Base-by-base conservation (phyloP, 64 coral and sea anemone species). In the Montipora capricornis region DNA sequence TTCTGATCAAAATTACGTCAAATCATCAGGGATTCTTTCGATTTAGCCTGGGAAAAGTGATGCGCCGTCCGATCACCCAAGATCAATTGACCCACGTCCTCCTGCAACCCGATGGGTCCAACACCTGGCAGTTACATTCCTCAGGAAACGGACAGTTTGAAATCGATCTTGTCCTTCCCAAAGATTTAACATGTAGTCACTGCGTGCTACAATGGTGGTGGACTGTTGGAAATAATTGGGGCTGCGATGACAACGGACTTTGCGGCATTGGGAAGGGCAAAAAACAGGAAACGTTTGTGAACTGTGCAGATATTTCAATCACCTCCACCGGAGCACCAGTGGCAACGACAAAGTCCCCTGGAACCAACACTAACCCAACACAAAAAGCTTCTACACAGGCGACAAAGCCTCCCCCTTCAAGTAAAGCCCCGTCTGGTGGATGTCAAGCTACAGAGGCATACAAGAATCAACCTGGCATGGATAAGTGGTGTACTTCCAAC, bases 171-270 rank as follows among this genome's bases (percentile, higher is more conserved):
- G 62, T 68, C 29, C 87, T 94, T 9, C 87, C 93, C 12, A 17
- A 37, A 47, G 87, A 61, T 20, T 64, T 94, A 50, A 94, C 93
- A 49, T 94, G 93, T 83, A 66, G 49, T 5, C 87, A 83, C 4
- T 94, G 93, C 68, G 93, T 94, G 8, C 1, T 94, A 5, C 93
- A 90, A 75, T 94, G 93, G 87, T 94, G 93, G 93, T 94, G 87
- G 87, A 89, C 44, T 0, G 79, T 77, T 4, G 93, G 93, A 17
- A 94, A 94, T 66, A 94, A 45, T 53, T 94, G 93, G 93, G 93
- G 93, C 7, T 94, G 92, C 62, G 78, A 89, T 74, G 64, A 59
- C 13, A 15, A 84, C 5, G 77, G 85, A 14, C 6, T 44, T 5
- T 94, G 93, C 64, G 93, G 93, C 2, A 6, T 75, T 19, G 93